Base-by-base conservation (phyloP, 2,888 invertebrate species). In the Chesias legatella region DNA sequence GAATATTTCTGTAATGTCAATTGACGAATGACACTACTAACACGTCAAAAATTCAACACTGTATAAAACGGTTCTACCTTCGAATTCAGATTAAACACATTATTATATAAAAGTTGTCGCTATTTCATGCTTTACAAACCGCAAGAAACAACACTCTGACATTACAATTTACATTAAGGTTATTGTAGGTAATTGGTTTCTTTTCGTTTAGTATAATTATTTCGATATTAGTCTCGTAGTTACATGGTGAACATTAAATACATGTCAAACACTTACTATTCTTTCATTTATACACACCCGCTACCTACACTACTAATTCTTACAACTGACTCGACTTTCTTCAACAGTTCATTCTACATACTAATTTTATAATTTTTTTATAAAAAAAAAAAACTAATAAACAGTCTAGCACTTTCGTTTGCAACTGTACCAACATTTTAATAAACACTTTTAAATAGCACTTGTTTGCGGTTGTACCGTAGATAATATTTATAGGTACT, bases 171-270 rank as follows among this genome's bases (percentile, higher is more conserved):
- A 60, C 35, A 33, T 17, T 56, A 58, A 69, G 67, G 64, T 59
- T 69, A 62, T 58, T 77, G 71, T 76, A 73, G 13, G 13, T 17
- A 69, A 59, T 55, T 50, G 64, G 64, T 63, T 67, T 68, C 69
- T 72, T 77, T 76, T 67, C 59, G 70, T 67, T 69, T 64, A 44
- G 49, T 28, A 35, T 67, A 70, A 69, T 67, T 66, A 45, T 75
- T 76, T 74, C 68, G 67, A 72, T 73, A 68, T 54, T 84, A 83
- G 78, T 77, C 58, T 73, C 79, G 83, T 85, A 85, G 84, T 76
- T 78, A 82, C 85, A 83, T 79, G 67, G 68, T 81, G 67, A 80
- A 86, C 84, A 84, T 85, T 86, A 86, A 86, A 84, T 84, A 85
- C 86, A 85, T 86, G 85, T 82, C 82, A 52, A 82, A 84, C 84